Base-by-base conservation (phyloP, 2,113 vertebrate genomes). In the Ascaphus truei region DNA sequence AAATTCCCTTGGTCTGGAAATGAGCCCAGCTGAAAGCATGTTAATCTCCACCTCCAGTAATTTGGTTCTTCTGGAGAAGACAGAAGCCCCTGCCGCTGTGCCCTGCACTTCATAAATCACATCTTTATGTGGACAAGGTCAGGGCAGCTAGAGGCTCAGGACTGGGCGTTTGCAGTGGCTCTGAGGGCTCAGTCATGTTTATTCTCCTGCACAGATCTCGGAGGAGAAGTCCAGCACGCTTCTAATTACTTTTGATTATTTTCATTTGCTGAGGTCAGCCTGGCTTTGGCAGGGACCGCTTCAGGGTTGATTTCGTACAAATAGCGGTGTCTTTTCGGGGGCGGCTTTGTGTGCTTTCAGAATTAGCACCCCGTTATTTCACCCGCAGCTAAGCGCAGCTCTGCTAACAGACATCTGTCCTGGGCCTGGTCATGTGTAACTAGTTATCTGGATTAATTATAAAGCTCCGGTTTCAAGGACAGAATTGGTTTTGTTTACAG, bases 181-280 rank as follows among this genome's bases (percentile, higher is more conserved):
- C 52, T 79, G 77, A 88, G 85, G 90, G 85, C 86, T 85, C 82
- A 83, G 87, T 93, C 91, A 92, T 95, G 94, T 98, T 97, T 96
- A 95, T 94, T 93, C 93, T 93, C 91, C 91, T 73, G 74, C 92
- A 88, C 85, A 85, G 93, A 93, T 94, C 94, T 94, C 93, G 43
- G 88, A 93, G 90, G 92, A 94, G 89, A 86, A 92, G 90, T 93
- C 90, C 90, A 85, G 92, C 94, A 94, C 92, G 92, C 93, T 96
- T 96, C 94, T 98, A 98, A 98, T 98, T 98, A 96, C 93, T 94
- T 91, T 90, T 94, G 94, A 96, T 98, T 97, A 96, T 98, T 98
- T 98, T 96, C 94, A 94, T 96, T 98, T 93, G 92, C 93, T 84
- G 80, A 86, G 94, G 93, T 96, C 93, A 98, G 92, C 78, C 91